Evolutionary conservation across 2,113 vertebrate species (phyloP), one percentile per base, ranked within the genome.

Genomic region (Chionis minor): DNA sequence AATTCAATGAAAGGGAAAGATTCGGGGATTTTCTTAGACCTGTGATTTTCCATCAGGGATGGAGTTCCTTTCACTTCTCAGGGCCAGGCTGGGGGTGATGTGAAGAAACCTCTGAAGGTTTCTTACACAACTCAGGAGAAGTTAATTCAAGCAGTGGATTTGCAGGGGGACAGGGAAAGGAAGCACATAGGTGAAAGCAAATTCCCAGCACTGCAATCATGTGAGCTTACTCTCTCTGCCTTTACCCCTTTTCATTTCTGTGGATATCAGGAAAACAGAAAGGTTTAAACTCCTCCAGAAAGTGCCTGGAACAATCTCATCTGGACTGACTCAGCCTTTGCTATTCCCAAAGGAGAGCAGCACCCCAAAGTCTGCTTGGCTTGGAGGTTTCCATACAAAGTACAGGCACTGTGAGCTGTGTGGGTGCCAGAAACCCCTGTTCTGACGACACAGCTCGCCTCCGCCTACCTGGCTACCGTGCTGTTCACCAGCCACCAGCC

Each of bases 371-470:
- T 15, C 71, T 38, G 52, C 35, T 44, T 44, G 77, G 81, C 44
- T 44, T 26, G 33, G 26, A 44, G n/a, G 56, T 69, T 81, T 78
- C 70, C 38, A 17, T 10, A 23, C 5, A 10, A 38, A 77, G 52
- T 71, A 12, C 19, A 35, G 33, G 30, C 3, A 0, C 51, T 2
- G 2, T 18, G 59, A 88, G 49, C 49, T 35, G 44, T 21, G 38
- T 30, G 32, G 51, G 35, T 38, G 56, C 45, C 9, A 14, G 3
- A 71, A 71, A 26, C 10, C 62, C 40, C n/a, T 10, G 15, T 35
- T 70, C 27, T 0, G 0, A 67, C 73, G 47, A 15, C 22, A 1
- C 4, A 4, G 33, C 42, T 80, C 56, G 23, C 30, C 26, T 40
- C 54, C 52, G 33, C 81, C 45, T 35, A 5, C 65, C 66, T 2